Conservation (phyloP, 2,113 vertebrate genomes). For the Heterochromis multidens region DNA sequence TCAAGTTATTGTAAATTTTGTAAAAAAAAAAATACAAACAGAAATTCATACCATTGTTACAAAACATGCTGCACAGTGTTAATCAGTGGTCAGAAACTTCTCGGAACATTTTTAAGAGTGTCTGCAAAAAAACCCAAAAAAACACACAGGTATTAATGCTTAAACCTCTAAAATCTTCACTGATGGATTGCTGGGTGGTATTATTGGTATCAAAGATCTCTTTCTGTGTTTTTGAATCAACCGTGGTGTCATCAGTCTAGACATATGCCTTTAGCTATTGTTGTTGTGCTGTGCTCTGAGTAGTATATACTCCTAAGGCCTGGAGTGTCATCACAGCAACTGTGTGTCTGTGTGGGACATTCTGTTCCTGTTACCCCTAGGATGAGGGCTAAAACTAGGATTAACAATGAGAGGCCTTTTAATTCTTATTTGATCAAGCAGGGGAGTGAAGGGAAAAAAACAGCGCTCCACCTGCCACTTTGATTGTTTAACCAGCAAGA, state of each 20-base stretch:
- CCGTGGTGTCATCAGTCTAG: slow-evolving; percentile 37
- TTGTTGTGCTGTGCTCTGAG: slow-evolving; percentile 3
- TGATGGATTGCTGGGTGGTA: background rate
- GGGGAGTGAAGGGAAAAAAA: no score
- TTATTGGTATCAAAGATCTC: background rate
- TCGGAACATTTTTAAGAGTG: no score
- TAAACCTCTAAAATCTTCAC: background rate
- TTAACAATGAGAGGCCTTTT: slow-evolving; percentile 25
- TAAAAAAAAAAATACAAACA: no score
- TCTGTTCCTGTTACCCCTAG: slow-evolving; percentile 4
- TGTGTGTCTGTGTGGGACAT: slow-evolving; percentile 7
- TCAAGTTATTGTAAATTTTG: no score
- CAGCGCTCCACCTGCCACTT: background rate
- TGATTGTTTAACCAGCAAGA: background rate
- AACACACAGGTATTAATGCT: background rate
- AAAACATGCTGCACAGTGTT: no score
- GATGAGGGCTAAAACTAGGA: slow-evolving; percentile 8
- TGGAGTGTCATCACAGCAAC: slow-evolving; percentile 10
- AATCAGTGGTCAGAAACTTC: no score
- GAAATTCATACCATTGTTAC: no score
- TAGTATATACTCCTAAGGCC: slow-evolving; percentile 15
- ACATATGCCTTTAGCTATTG: slow-evolving; percentile 35
- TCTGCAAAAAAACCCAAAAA: no score
- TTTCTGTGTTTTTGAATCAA: slow-evolving; percentile 24
- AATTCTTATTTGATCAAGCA: background rate